Percentiles rank a stretch among this genome's conserved stretches.
Conservation (phyloP, 2,888 invertebrate species). For the Homarus gammarus region DNA sequence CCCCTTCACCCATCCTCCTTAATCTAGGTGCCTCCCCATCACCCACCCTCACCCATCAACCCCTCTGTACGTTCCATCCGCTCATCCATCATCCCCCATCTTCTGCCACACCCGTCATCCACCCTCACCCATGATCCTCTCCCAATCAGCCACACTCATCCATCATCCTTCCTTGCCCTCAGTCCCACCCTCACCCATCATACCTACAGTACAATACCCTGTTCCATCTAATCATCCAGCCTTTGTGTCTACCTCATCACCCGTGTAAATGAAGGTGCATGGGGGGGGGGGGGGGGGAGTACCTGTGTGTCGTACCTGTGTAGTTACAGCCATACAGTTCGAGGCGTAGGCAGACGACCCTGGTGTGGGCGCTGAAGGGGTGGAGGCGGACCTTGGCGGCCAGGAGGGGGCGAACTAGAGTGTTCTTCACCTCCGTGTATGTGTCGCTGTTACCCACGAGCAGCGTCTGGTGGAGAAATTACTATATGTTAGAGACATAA, state of each 20-base stretch:
- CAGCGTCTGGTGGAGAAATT: conserved; percentile 78
- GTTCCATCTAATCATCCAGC: background rate
- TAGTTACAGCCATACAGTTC: conserved; percentile 82
- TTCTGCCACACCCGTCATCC: background rate
- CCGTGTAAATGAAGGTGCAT: no score
- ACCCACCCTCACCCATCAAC: background rate
- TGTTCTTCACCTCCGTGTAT: conserved; percentile 79
- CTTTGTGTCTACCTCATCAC: no score
- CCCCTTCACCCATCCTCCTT: background rate
- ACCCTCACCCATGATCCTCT: background rate
- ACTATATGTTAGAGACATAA: no score
- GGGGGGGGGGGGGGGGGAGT: no score
- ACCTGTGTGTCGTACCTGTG: conserved; percentile 78
- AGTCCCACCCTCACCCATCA: background rate
- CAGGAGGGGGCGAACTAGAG: conserved; percentile 80
- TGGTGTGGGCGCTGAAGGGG: conserved; percentile 80
- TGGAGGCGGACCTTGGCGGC: conserved; percentile 81
- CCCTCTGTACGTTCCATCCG: background rate
- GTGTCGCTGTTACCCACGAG: conserved; percentile 81
- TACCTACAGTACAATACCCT: no score
- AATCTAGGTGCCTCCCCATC: background rate
- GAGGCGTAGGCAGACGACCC: conserved; percentile 82
- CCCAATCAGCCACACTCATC: no score
- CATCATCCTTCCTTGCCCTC: background rate
- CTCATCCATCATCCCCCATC: background rate